Conservation (phyloP, 2,888 invertebrate species). For the Punctoribates punctum region DNA sequence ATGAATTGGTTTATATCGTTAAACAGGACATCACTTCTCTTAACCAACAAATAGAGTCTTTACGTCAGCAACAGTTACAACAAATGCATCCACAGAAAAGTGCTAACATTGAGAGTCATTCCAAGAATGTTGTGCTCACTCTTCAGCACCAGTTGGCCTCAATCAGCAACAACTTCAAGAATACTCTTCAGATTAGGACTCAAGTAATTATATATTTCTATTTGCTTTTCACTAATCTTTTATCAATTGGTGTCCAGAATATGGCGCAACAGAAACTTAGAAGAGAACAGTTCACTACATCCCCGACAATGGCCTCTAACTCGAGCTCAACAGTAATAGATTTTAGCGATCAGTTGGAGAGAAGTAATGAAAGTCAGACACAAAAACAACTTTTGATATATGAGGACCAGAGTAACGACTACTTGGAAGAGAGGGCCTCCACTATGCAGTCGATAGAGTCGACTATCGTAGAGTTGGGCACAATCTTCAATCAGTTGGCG, state of each 20-base stretch:
- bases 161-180: conserved; percentile 97
- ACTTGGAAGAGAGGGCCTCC: conserved; percentile 86
- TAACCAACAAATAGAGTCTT: conserved; percentile 92
- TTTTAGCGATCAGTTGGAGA: not conserved
- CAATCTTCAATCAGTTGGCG: conserved; percentile 87
- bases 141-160: conserved; percentile 73
- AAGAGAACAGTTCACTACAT: conserved; percentile 41
- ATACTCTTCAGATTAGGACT: conserved; percentile 92
- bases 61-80: conserved; percentile 53
- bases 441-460: conserved; percentile 99
- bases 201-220: conserved; percentile 58
- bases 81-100: conserved; percentile 31
- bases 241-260: conserved; percentile 7
- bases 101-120: conserved; percentile 75
- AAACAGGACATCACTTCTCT: conserved; percentile 91
- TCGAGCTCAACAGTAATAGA: not conserved
- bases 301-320: not conserved
- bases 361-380: conserved; percentile 22
- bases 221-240: conserved; percentile 52
- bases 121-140: conserved; percentile 85
- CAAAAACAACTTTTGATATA: conserved; percentile 44
- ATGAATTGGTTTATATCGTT: conserved; percentile 93
- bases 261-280: conserved; percentile 45
- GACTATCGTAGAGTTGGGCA: conserved; percentile 97
- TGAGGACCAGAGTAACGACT: conserved; percentile 64